Base-by-base conservation (phyloP, 2,113 vertebrate species). In the Tetrao urogallus region DNA sequence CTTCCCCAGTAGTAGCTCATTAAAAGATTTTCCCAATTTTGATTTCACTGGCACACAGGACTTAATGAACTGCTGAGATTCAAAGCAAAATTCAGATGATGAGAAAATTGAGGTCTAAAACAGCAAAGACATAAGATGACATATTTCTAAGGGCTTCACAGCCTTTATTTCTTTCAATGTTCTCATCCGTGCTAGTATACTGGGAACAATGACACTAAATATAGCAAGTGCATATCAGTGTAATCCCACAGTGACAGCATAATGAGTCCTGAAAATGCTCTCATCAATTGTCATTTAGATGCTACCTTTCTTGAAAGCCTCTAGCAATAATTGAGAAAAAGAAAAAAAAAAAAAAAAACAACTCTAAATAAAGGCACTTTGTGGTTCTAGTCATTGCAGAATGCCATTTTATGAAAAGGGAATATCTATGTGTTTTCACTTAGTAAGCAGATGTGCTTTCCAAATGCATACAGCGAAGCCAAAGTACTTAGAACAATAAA, bases 11-110 rank as follows among this genome's bases (percentile, higher is more conserved):
- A 72, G 52, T 45, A 82, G 21, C n/a, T 85, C 63, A 48, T 75
- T 81, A 95, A 60, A 66, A 71, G 69, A 83, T 90, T 91, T 84
- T 92, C 77, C 70, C 90, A 86, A 86, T 87, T 88, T 78, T 86
- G 61, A 75, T 21, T 90, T 89, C 70, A 40, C 4, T 72, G 58
- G n/a, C 71, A 81, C n/a, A 36, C 40, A 17, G 34, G 52, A 60
- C 56, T 93, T 86, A 75, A 81, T 88, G 82, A 93, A 78, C 69
- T 84, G 70, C 30, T 82, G 52, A 82, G 42, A 90, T 86, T 86
- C 86, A 95, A 93, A 94, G 76, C 47, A 88, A 45, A 90, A 82
- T 92, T 90, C 76, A 61, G 32, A 40, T 86, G 27, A 92, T 43
- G 13, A 54, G 13, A 57, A 90, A 94, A 92, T 4, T 78, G 77